phyloP scores from a whole-genome alignment of 2,888 invertebrate genomes.

The Myopa testacea region DNA sequence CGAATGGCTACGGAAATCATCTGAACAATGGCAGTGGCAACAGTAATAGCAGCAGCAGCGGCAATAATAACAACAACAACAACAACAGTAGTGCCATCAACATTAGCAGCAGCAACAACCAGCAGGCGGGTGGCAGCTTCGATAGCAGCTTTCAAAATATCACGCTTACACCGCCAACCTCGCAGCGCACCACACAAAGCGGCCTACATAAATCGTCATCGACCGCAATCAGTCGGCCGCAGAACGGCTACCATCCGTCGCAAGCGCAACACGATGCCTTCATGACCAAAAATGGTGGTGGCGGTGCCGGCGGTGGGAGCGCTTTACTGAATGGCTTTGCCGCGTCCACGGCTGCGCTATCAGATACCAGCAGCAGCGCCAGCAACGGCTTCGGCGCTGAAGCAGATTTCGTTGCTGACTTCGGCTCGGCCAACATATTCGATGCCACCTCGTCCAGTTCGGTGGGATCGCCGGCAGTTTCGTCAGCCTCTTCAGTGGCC shows the following conservation, averaged over 20 bases:
- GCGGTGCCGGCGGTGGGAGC: not conserved
- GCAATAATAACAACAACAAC: constrained; percentile 38
- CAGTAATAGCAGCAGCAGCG: constrained; percentile 42
- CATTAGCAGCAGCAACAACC: constrained; percentile 38
- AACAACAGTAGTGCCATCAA: constrained; percentile 42
- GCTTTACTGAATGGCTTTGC: constrained; percentile 45
- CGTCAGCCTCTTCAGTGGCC: constrained; percentile 53
- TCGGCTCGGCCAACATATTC: constrained; percentile 79
- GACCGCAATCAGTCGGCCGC: constrained; percentile 64
- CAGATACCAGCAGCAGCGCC: constrained; percentile 64
- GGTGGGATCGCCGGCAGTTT: constrained; percentile 56
- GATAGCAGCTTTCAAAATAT: constrained; percentile 63
- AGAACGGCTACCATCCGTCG: constrained; percentile 53
- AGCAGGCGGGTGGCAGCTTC: constrained; percentile 29
- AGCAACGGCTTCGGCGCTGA: constrained; percentile 67
- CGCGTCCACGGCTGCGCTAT: constrained; percentile 60
- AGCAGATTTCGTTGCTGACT: constrained; percentile 77
- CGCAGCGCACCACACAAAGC: constrained; percentile 63
- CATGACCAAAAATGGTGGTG: constrained; percentile 29
- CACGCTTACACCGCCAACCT: constrained; percentile 65
- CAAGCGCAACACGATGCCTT: constrained; percentile 48
- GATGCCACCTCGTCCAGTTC: constrained; percentile 71
- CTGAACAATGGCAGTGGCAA: constrained; percentile 33
- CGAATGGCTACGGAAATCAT: constrained; percentile 25
- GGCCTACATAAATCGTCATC: constrained; percentile 59